Evolutionary conservation across 2,113 vertebrate species (phyloP).

Genomic region (Egretta garzetta): DNA sequence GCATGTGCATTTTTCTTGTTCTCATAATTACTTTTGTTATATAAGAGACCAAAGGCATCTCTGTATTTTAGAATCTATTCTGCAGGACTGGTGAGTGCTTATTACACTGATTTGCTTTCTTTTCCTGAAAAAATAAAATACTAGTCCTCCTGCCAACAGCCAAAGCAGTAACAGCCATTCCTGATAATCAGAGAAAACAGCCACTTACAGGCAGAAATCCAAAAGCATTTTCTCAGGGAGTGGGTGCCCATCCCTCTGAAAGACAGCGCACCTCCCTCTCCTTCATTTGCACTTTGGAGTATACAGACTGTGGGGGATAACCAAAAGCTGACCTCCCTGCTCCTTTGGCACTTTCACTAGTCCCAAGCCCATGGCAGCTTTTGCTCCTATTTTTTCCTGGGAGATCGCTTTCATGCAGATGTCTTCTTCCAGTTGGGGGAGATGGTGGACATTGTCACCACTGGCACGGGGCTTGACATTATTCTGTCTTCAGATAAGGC

Average conservation of each 20-base stretch:
- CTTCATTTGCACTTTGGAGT: not conserved
- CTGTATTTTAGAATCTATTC: not conserved
- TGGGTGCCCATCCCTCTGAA: not conserved
- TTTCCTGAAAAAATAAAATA: not conserved
- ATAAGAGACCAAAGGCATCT: not conserved
- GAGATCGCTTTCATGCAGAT: not conserved
- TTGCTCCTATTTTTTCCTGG: not conserved
- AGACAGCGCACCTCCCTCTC: not conserved
- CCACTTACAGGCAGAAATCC: not conserved
- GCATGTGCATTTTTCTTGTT: not conserved
- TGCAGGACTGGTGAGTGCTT: not conserved
- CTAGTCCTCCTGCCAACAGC: not conserved
- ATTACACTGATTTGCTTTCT: not conserved
- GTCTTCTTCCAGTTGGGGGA: not conserved
- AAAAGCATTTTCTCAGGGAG: fast-evolving
- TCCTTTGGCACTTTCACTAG: not conserved
- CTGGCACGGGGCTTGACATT: not conserved
- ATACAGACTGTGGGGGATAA: not conserved
- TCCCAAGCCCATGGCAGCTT: not conserved
- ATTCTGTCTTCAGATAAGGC: not conserved
- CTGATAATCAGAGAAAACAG: not conserved
- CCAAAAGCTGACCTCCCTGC: not conserved
- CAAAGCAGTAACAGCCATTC: not conserved
- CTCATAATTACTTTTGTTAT: not conserved
- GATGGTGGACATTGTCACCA: not conserved